Evolutionary conservation across 2,888 invertebrate genomes (phyloP), one percentile per base, ranked within the genome.

Genomic region (Microplitis manilae): DNA sequence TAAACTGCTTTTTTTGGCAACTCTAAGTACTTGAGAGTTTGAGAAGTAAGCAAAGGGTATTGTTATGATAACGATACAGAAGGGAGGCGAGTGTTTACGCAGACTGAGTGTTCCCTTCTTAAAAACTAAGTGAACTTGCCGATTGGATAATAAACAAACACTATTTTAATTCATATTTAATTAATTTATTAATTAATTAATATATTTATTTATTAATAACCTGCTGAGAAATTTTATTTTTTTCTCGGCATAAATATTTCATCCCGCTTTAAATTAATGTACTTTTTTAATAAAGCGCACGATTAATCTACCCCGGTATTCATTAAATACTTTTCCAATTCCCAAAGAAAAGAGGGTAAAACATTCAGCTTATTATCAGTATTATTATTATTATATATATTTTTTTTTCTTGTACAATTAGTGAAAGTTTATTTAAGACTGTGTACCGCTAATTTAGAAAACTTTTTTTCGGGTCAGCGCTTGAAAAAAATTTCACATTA

Each of bases 51-150:
- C 77, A 77, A 77, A 74, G 82, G 79, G 81, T 83, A 84, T 84
- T 84, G 84, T 84, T 84, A 82, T 84, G 80, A 80, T 80, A 81
- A 82, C 84, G 82, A 83, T 83, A 84, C 79, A 83, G 81, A 79
- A 78, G 81, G 74, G 77, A 75, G 79, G 78, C 80, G 74, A 77
- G 79, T 84, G 85, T 84, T 85, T 85, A 81, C 82, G 79, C 83
- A 84, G 84, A 82, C 81, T 77, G 77, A 81, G 82, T 80, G 83
- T 82, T 81, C 70, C 67, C 41, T 67, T 61, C 39, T 30, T 39
- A 39, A 73, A 50, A 73, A 73, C 41, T 61, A 38, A 61, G 50
- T 30, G 50, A 50, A 50, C 50, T 50, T 13, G 50, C 9, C 40
- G 5, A 5, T 20, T 68, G 40, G 67, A 40, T 62, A 39, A 64